Percentiles rank a stretch among this genome's conserved stretches.
Evolutionary conservation across 2,797 vertebrate genomes (phyloP).

Genomic region (Nothura maculosa): DNA sequence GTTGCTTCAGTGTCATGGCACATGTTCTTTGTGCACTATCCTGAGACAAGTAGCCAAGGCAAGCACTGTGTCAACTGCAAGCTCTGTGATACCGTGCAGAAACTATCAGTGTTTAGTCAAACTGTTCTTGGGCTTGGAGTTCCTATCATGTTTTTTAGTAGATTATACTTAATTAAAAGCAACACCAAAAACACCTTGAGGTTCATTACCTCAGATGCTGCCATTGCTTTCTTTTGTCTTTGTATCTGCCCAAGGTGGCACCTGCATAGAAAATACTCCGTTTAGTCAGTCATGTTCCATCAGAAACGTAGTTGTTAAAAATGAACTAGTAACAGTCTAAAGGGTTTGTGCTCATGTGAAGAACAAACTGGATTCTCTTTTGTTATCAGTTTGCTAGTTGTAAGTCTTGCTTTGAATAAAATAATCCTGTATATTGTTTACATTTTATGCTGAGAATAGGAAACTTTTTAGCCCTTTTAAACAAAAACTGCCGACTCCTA

Average conservation of each 20-base stretch:
- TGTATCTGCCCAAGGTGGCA: background rate
- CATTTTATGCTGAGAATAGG: conserved; percentile 1
- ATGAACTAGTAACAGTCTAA: background rate
- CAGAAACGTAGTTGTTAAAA: background rate
- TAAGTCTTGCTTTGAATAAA: conserved; percentile 35
- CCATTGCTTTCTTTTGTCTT: background rate
- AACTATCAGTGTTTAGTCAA: background rate
- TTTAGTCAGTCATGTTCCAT: background rate
- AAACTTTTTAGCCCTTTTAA: background rate
- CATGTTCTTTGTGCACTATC: background rate
- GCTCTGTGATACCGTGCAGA: background rate
- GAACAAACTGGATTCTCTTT: background rate
- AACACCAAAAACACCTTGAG: background rate
- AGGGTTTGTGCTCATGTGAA: background rate
- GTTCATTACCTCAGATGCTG: conserved; percentile 33
- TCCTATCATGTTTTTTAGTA: conserved; percentile 20
- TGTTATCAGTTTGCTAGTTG: background rate
- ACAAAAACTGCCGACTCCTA: background rate
- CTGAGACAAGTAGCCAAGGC: background rate
- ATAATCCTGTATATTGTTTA: conserved; percentile 39
- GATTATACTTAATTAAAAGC: background rate
- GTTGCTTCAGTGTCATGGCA: background rate
- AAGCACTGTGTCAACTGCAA: background rate
- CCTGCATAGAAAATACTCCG: background rate
- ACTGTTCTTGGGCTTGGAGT: conserved; percentile 5